These are phyloP conservation scores for Dinothrombium tinctorium DNA, from an alignment of 1,140 invertebrate species.

Conservation along the genomic window DNA sequence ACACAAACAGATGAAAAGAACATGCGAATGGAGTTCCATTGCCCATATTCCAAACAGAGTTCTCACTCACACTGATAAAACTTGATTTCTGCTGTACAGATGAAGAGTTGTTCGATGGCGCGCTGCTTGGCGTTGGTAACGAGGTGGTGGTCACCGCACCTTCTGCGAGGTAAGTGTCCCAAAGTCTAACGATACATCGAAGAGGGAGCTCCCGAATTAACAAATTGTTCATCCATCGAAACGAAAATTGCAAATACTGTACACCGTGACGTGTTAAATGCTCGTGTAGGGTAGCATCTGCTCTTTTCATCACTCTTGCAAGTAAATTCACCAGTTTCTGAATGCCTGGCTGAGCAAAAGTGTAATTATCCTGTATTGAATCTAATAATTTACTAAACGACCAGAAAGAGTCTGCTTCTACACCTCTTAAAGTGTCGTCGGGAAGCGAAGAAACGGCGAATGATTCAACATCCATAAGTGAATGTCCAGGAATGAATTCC, in stretches of 20 bases:
- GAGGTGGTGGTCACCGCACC: slow-evolving; percentile 8
- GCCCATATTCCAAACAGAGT: slow-evolving; percentile 2
- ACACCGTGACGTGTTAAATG: slow-evolving; percentile 80
- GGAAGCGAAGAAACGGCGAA: slow-evolving; percentile 55
- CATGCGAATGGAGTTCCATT: slow-evolving; percentile 11
- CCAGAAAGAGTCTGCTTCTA: slow-evolving; percentile 99
- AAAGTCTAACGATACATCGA: slow-evolving; percentile 85
- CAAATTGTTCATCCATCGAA: slow-evolving; percentile 99
- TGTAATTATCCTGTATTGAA: slow-evolving; percentile 99
- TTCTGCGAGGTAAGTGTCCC: slow-evolving; percentile 87
- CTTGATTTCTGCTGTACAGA: no score
- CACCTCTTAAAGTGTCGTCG: slow-evolving; percentile 48
- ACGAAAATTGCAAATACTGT: slow-evolving; percentile 97
- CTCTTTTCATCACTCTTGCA: slow-evolving; percentile 81
- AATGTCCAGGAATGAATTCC: slow-evolving; percentile 41
- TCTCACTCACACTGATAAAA: no score
- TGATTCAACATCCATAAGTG: slow-evolving; percentile 58
- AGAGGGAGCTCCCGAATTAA: slow-evolving; percentile 89
- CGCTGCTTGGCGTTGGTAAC: not conserved
- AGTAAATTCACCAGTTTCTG: slow-evolving; percentile 72
- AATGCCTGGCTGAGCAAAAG: slow-evolving; percentile 97
- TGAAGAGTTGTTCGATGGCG: no score
- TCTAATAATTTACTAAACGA: slow-evolving; percentile 93
- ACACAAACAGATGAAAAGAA: slow-evolving; percentile 90
- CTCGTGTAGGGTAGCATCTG: slow-evolving; percentile 70